Evolutionary conservation across 1,140 invertebrate species (phyloP).

Genomic region (Brachionus rotundiformis): DNA sequence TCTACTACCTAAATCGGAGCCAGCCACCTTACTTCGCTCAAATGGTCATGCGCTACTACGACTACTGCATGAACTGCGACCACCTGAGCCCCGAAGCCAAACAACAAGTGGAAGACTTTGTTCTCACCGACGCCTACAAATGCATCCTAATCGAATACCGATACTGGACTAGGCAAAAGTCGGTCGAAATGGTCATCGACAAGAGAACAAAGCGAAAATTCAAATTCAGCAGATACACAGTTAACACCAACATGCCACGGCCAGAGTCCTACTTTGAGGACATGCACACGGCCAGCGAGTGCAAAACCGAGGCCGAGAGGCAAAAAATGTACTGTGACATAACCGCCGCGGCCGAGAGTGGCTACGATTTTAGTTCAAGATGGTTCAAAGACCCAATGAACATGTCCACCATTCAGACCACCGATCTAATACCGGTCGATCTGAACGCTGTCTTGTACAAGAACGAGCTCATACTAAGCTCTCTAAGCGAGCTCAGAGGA

Average conservation of each 20-base stretch:
- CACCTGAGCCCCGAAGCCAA: background rate
- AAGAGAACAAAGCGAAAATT: background rate
- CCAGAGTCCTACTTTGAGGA: conserved; percentile 84
- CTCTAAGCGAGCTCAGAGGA: conserved; percentile 69
- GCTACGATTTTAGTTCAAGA: conserved; percentile 89
- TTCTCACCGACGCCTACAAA: background rate
- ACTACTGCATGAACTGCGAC: background rate
- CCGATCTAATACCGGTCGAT: conserved; percentile 78
- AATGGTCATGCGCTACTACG: conserved; percentile 69
- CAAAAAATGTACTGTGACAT: conserved; percentile 77
- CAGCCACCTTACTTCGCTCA: conserved; percentile 81
- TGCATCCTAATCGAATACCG: conserved; percentile 21
- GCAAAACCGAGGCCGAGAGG: conserved; percentile 53
- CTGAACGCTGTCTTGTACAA: conserved; percentile 78
- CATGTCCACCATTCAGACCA: conserved; percentile 65
- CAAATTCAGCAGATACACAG: background rate
- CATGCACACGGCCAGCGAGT: conserved; percentile 52
- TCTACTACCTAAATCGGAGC: conserved; percentile 80
- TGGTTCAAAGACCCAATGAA: conserved; percentile 72
- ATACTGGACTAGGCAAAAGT: conserved; percentile 24
- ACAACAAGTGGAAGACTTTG: background rate
- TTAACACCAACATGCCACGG: conserved; percentile 57
- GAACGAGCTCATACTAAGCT: conserved; percentile 71
- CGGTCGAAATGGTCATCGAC: background rate
- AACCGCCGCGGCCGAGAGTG: conserved; percentile 85